Conservation (phyloP, 1,140 invertebrate genomes). For the Drosophila nebulosa region DNA sequence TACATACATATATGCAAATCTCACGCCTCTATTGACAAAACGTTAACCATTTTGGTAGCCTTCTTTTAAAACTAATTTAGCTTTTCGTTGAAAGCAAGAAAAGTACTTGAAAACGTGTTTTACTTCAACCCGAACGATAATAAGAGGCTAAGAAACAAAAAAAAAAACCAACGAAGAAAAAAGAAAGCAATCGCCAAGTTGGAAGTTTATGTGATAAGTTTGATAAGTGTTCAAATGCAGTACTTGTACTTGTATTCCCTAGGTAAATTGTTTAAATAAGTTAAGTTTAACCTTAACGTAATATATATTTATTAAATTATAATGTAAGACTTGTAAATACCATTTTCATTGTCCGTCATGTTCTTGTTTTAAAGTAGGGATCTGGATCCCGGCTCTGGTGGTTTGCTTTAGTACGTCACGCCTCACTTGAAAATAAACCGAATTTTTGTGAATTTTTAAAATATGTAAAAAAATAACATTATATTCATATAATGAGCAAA, state of each 20-base stretch:
- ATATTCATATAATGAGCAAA: neutral
- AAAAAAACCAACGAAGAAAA: no score
- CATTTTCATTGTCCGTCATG: slow-evolving; percentile 63
- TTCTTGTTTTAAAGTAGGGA: slow-evolving; percentile 5
- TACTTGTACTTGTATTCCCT: no score
- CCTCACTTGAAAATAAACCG: slow-evolving; percentile 56
- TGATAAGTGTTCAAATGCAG: no score
- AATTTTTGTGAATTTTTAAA: slow-evolving; percentile 2
- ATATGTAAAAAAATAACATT: neutral
- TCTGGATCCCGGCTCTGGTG: neutral
- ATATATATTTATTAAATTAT: neutral
- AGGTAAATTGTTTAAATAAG: no score
- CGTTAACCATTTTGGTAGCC: neutral
- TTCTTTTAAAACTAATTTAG: no score
- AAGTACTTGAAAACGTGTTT: no score
- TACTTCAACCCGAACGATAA: no score
- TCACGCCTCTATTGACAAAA: neutral
- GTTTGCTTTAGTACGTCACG: slow-evolving; percentile 52
- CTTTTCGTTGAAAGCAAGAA: no score
- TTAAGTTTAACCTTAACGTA: no score
- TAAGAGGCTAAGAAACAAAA: no score
- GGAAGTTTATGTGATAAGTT: no score
- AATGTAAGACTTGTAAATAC: slow-evolving; percentile 26
- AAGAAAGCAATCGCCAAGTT: no score
- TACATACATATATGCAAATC: neutral